Percentiles rank a stretch among this genome's conserved stretches.
Conservation (phyloP, 92 coral and sea anemone species). For the Pocillopora grandis region DNA sequence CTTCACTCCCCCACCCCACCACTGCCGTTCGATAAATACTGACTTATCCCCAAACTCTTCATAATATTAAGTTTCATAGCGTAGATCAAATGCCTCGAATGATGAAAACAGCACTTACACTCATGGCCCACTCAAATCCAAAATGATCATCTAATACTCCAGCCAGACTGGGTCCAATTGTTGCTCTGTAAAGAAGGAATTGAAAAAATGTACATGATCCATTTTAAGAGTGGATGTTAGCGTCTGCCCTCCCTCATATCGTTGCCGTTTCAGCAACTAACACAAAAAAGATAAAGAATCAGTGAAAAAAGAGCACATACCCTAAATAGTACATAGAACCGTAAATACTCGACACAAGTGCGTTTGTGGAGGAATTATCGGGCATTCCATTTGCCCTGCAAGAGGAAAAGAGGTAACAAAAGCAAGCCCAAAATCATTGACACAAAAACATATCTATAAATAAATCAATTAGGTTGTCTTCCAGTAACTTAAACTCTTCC, state of each 20-base stretch:
- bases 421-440: not conserved
- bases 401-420: not conserved
- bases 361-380: conserved; percentile 10
- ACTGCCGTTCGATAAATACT: too few species aligned
- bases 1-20: too few species aligned
- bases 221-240: not conserved
- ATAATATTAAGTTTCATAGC: too few species aligned
- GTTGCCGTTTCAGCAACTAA: not conserved
- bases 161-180: conserved; percentile 3
- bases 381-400: conserved; percentile 18
- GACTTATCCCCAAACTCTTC: too few species aligned
- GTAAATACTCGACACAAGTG: conserved; percentile 15
- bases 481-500: not conserved
- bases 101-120: not conserved
- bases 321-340: not conserved
- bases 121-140: conserved; percentile 17
- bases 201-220: not conserved
- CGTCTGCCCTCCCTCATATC: not conserved
- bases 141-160: not conserved
- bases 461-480: not conserved
- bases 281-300: not conserved
- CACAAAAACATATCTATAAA: too few species aligned
- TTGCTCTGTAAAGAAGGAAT: not conserved
- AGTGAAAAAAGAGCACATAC: not conserved
- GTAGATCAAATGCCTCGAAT: too few species aligned